A percentile compares a stretch with the other conserved stretches of the same genome.
Evolutionary conservation across 2,113 vertebrate genomes (phyloP).

Genomic region (Micromys minutus): DNA sequence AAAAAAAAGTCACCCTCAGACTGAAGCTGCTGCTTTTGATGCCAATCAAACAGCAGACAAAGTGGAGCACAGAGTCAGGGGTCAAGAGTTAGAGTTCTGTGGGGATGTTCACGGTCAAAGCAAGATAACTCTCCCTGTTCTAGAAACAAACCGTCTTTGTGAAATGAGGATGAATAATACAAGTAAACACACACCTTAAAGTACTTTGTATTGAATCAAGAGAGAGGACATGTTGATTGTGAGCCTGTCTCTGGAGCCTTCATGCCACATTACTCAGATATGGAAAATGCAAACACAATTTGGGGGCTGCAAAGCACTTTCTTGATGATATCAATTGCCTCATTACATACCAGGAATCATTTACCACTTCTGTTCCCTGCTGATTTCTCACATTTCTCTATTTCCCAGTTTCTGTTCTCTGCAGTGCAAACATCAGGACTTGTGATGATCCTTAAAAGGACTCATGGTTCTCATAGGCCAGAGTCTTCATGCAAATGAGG

Average conservation of each 20-base stretch:
- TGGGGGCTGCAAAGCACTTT: conserved; percentile 3
- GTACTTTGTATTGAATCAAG: conserved; percentile 37
- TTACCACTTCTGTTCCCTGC: conserved; percentile 29
- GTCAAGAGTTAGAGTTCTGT: conserved; percentile 57
- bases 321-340: conserved; percentile 37
- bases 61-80: conserved; percentile 31
- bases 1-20: background rate
- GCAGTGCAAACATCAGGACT: conserved; percentile 42
- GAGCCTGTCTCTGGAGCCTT: conserved; percentile 11
- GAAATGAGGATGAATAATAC: conserved; percentile 52
- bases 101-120: conserved; percentile 64
- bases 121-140: conserved; percentile 64
- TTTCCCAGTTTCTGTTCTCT: background rate
- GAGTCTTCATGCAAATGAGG: conserved; percentile 80
- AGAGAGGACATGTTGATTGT: background rate
- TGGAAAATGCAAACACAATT: conserved; percentile 14
- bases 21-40: conserved; percentile 14
- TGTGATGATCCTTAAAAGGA: conserved; percentile 17
- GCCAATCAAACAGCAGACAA: conserved; percentile 46
- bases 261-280: background rate
- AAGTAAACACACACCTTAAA: conserved; percentile 34
- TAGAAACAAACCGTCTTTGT: conserved; percentile 56
- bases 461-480: conserved; percentile 68
- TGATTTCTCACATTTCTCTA: conserved; percentile 42
- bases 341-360: conserved; percentile 35